A percentile compares a stretch with the other conserved stretches of the same genome.
Conservation (phyloP, 2,888 invertebrate species). For the Cecidostiba fungosa region DNA sequence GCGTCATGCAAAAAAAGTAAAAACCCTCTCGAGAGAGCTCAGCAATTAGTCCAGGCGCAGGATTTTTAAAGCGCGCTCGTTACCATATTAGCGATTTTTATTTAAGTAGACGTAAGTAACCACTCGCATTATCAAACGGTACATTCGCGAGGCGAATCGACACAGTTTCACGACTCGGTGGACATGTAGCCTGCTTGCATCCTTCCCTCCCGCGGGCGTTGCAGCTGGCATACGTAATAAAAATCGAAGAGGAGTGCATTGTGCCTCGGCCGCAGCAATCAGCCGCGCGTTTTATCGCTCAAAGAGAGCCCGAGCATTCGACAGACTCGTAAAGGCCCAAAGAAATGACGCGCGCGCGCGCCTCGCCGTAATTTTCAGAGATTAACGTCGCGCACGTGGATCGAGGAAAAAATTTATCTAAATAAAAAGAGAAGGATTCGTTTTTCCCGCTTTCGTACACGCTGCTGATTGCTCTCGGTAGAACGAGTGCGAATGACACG, state of each 20-base stretch:
- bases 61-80: slow-evolving; percentile 40
- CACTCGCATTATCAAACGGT: slow-evolving; percentile 30
- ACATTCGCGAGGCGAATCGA: slow-evolving; percentile 68
- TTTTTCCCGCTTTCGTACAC: neutral
- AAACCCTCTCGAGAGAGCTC: slow-evolving; percentile 54
- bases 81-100: slow-evolving; percentile 50
- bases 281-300: slow-evolving; percentile 74
- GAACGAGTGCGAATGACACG: neutral
- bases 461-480: neutral
- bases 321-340: slow-evolving; percentile 61
- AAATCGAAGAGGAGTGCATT: slow-evolving; percentile 75
- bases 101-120: neutral
- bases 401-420: neutral
- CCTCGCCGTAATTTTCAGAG: slow-evolving; percentile 53
- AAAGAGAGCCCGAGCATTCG: slow-evolving; percentile 67
- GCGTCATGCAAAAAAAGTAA: slow-evolving; percentile 32
- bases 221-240: slow-evolving; percentile 75
- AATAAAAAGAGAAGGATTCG: neutral
- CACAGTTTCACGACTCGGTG: slow-evolving; percentile 72
- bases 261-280: slow-evolving; percentile 70
- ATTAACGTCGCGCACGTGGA: slow-evolving; percentile 51
- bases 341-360: slow-evolving; percentile 61
- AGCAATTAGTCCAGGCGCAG: slow-evolving; percentile 44
- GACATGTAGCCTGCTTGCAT: slow-evolving; percentile 67
- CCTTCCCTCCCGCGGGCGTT: slow-evolving; percentile 67